Evolutionary conservation across 2,888 invertebrate species (phyloP).

Genomic region (Fragum fragum): DNA sequence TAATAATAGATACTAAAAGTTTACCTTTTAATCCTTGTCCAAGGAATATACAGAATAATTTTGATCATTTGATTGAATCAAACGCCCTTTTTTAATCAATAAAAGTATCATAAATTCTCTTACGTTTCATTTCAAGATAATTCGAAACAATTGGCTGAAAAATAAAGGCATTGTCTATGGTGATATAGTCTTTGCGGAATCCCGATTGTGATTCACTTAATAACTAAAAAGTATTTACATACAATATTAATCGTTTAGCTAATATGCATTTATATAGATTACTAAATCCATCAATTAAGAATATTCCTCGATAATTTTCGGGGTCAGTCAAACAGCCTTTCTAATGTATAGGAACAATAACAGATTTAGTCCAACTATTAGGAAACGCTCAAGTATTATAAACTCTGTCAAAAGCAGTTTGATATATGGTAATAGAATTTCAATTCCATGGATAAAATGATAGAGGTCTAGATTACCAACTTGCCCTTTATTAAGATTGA

Average conservation of each 20-base stretch:
- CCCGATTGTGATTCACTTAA: too few species aligned
- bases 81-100: too few species aligned
- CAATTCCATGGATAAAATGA: neutral
- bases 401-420: conserved; percentile 7
- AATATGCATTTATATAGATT: conserved; percentile 33
- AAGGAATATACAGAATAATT: too few species aligned
- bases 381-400: conserved; percentile 16
- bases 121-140: too few species aligned
- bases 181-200: too few species aligned
- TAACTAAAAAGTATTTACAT: too few species aligned
- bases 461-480: neutral
- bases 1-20: too few species aligned
- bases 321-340: conserved; percentile 22
- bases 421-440: conserved; percentile 9
- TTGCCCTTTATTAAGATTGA: conserved; percentile 5
- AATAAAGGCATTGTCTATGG: too few species aligned
- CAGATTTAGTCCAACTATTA: conserved; percentile 1
- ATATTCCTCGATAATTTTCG: conserved; percentile 30
- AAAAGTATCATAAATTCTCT: too few species aligned
- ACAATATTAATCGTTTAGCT: conserved; percentile 31
- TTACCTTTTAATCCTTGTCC: too few species aligned
- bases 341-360: conserved; percentile 27
- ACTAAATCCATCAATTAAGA: conserved; percentile 21
- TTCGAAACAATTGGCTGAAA: too few species aligned
- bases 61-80: too few species aligned